Evolutionary conservation across 2,888 invertebrate genomes (phyloP).

Genomic region (Eucriotettix oculatus): DNA sequence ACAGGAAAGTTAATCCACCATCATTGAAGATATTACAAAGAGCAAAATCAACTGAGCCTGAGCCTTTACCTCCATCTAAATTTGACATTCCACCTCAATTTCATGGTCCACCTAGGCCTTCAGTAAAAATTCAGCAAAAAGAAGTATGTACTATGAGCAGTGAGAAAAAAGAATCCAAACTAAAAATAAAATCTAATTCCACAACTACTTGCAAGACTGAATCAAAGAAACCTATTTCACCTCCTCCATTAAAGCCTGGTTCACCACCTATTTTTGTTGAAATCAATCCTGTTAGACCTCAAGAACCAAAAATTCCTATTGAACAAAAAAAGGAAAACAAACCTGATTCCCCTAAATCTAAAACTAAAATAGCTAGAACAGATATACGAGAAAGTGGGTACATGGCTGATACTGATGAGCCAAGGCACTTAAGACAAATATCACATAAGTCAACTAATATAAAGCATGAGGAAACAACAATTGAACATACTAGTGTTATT

Average conservation of each 20-base stretch:
- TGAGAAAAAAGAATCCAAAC: neutral
- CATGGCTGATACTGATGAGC: conserved; percentile 54
- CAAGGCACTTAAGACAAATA: conserved; percentile 22
- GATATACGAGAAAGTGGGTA: conserved; percentile 40
- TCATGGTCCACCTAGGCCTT: conserved; percentile 22
- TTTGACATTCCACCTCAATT: conserved; percentile 34
- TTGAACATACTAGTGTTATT: conserved; percentile 14
- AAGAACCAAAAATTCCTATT: conserved; percentile 1
- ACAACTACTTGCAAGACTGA: conserved; percentile 9
- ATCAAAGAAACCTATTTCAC: conserved; percentile 16
- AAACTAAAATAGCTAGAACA: conserved; percentile 25
- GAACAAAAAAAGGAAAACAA: conserved; percentile 19
- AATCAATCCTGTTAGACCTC: conserved; percentile 13
- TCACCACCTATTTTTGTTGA: conserved; percentile 26
- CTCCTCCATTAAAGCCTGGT: conserved; percentile 25
- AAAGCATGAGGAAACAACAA: conserved; percentile 18
- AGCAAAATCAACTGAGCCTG: conserved; percentile 37
- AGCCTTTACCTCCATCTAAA: conserved; percentile 34
- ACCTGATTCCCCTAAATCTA: conserved; percentile 35
- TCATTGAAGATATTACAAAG: conserved; percentile 21
- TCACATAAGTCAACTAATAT: conserved; percentile 19
- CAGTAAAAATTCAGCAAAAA: conserved; percentile 6
- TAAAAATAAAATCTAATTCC: conserved; percentile 15
- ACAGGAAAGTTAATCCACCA: conserved; percentile 36
- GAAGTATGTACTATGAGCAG: conserved; percentile 3